Base-by-base conservation (phyloP, 2,797 vertebrate genomes). In the Atherinosoma microstoma region DNA sequence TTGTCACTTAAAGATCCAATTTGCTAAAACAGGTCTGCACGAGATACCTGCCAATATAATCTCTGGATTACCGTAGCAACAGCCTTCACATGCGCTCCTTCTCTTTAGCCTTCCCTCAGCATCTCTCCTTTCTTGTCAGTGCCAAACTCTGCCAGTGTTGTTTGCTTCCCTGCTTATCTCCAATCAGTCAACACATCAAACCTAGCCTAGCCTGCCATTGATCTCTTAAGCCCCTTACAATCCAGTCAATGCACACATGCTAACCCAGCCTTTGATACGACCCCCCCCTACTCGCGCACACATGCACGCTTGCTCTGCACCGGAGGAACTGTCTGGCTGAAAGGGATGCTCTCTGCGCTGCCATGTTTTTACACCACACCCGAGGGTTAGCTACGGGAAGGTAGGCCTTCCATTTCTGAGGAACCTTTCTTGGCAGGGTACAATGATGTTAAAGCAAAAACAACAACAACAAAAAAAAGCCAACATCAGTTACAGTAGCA, bases 181-280 rank as follows among this genome's bases (percentile, higher is more conserved):
- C 67, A 79, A 75, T 89, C 89, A 84, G 84, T 90, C 87, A 80
- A 84, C 87, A 83, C 78, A 76, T 85, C 45, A 63, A 89, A 77
- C 78, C 70, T n/a, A 57, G 67, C 67, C 68, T 60, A 61, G 74
- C 59, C 63, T 34, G 62, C 73, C 76, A 91, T 91, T 87, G 90
- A 93, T 88, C 81, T 83, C 15, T 10, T 89, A 90, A 92, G 85
- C 24, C 85, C 84, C 84, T 85, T 81, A 83, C 84, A 92, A 85
- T 91, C 83, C 84, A 83, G 84, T 89, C 86, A 83, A 84, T 90
- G 85, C 80, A 79, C 87, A 83, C 82, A 82, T 79, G 77, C 78
- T 85, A 91, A 84, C 83, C 68, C 62, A 58, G 72, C 67, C 84
- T 91, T 87, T 87, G 87, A 90, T 89, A 71, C 49, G 54, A 13